Conservation (phyloP, 2,113 vertebrate genomes). For the Pseudorasbora parva region DNA sequence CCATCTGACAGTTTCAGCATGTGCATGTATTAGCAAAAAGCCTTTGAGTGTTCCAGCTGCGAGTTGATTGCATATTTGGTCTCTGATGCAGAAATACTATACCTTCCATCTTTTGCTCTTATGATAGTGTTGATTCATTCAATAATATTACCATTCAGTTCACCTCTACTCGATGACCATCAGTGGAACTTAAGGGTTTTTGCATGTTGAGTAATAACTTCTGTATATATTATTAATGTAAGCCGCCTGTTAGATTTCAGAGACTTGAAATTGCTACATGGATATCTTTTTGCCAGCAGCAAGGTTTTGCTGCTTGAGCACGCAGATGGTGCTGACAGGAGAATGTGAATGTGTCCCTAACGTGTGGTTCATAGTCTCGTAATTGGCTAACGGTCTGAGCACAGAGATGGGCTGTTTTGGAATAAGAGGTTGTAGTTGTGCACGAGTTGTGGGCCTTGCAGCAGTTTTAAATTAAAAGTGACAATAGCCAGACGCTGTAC, state of each 20-base stretch:
- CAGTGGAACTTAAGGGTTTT: not conserved
- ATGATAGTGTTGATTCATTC: not conserved
- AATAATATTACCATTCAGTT: not conserved
- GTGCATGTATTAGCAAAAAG: not conserved
- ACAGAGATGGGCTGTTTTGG: not conserved
- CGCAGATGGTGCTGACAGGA: slow-evolving; percentile 26
- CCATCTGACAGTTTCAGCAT: not conserved
- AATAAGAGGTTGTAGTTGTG: slow-evolving; percentile 35
- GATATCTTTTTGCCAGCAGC: slow-evolving; percentile 16
- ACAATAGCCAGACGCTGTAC: slow-evolving; percentile 48
- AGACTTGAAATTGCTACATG: slow-evolving; percentile 10
- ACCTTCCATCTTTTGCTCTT: not conserved
- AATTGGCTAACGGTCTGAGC: slow-evolving; percentile 10
- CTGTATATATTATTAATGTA: slow-evolving; percentile 21
- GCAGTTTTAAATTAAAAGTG: slow-evolving; percentile 42
- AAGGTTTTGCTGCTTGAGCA: slow-evolving; percentile 37
- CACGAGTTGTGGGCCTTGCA: slow-evolving; percentile 50
- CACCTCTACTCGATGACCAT: not conserved
- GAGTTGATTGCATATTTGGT: not conserved
- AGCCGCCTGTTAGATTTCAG: slow-evolving; percentile 24
- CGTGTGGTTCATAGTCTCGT: not conserved
- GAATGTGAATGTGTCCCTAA: slow-evolving; percentile 22
- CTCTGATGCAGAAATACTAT: not conserved
- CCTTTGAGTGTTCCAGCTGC: not conserved
- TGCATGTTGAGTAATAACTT: slow-evolving; percentile 8